Evolutionary conservation across 2,113 vertebrate genomes (phyloP).

Genomic region (Tachysurus fulvidraco): DNA sequence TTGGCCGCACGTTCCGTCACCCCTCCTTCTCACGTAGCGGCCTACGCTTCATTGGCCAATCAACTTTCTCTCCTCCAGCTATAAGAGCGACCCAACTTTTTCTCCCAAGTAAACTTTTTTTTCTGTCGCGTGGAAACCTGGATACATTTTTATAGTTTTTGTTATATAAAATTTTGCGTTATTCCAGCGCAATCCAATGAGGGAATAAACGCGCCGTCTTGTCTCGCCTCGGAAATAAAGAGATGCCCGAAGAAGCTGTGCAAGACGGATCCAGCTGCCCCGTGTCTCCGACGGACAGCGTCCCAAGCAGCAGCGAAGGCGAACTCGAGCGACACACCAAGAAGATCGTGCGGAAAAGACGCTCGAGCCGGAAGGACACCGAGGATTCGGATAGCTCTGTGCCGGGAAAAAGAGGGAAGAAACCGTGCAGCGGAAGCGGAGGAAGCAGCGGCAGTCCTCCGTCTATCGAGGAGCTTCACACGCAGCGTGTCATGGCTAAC

Average conservation of each 20-base stretch:
- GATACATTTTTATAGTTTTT: background rate
- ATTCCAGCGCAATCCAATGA: conserved; percentile 33
- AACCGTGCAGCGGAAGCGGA: conserved; percentile 82
- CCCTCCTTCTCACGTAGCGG: conserved; percentile 81
- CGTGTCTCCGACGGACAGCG: conserved; percentile 90
- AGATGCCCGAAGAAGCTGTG: conserved; percentile 60
- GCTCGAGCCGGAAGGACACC: conserved; percentile 80
- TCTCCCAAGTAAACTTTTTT: conserved; percentile 63
- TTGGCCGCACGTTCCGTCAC: conserved; percentile 56
- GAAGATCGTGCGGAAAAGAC: conserved; percentile 83
- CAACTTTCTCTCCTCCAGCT: conserved; percentile 82
- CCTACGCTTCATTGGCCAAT: conserved; percentile 81
- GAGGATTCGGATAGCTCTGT: conserved; percentile 83
- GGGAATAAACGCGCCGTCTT: conserved; percentile 10
- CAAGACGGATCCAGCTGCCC: conserved; percentile 88
- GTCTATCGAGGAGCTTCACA: conserved; percentile 93
- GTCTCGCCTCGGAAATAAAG: conserved; percentile 35
- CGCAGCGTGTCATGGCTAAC: conserved; percentile 96
- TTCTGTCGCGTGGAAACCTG: conserved; percentile 57
- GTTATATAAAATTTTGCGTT: background rate
- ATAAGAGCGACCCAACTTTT: conserved; percentile 86
- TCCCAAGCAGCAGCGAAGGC: conserved; percentile 92
- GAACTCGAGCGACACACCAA: conserved; percentile 84
- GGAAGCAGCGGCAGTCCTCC: conserved; percentile 83
- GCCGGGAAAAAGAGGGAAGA: conserved; percentile 83